Percentiles rank a stretch among this genome's conserved stretches.
phyloP scores from a whole-genome alignment of 2,888 invertebrate species.

The Sisyra nigra region DNA sequence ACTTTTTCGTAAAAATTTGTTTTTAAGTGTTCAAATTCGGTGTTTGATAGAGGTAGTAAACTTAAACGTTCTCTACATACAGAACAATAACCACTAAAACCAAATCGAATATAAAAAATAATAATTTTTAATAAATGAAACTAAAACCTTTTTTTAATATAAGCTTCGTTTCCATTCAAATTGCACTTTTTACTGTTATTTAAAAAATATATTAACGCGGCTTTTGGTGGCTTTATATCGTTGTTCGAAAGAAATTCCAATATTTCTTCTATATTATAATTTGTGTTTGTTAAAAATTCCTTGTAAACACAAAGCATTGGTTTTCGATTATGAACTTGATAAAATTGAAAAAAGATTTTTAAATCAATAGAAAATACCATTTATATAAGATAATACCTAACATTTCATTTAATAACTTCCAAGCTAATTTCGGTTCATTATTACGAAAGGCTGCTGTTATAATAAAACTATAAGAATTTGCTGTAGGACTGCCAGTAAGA shows the following conservation, averaged over 20 bases:
- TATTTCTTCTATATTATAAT: conserved; percentile 35
- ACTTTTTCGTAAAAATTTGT: conserved; percentile 46
- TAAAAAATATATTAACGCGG: conserved; percentile 22
- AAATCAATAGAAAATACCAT: not conserved
- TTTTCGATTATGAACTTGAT: conserved; percentile 15
- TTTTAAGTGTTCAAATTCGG: conserved; percentile 46
- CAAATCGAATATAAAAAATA: conserved; percentile 17
- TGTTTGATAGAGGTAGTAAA: conserved; percentile 31
- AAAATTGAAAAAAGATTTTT: not conserved
- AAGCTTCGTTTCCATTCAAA: conserved; percentile 13
- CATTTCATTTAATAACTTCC: conserved; percentile 41
- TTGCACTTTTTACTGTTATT: conserved; percentile 13
- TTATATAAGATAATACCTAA: conserved; percentile 16
- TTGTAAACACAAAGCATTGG: conserved; percentile 26
- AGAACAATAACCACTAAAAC: conserved; percentile 41
- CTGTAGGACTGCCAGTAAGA: conserved; percentile 29
- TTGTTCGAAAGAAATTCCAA: conserved; percentile 35
- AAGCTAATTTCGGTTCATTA: conserved; percentile 37
- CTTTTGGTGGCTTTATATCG: conserved; percentile 26
- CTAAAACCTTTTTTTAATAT: conserved; percentile 14
- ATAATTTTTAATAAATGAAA: conserved; percentile 5
- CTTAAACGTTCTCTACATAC: conserved; percentile 37
- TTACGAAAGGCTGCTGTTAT: conserved; percentile 41
- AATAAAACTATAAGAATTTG: conserved; percentile 33
- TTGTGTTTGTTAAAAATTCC: conserved; percentile 34